Conservation (phyloP, 2,888 invertebrate species). For the Brenthis daphne region DNA sequence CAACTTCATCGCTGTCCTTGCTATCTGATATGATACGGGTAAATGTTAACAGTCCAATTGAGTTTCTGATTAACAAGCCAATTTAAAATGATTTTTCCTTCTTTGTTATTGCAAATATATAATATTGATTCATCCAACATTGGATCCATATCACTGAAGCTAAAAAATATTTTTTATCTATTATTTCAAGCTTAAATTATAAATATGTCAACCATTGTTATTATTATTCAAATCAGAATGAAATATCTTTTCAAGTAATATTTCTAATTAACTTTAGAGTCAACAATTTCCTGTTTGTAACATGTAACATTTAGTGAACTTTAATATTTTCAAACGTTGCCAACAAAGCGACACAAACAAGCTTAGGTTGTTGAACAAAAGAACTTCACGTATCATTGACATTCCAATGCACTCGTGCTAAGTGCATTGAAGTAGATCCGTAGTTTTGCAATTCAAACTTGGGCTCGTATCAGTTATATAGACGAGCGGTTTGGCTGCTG, state of each 20-base stretch:
- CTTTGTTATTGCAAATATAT: not conserved
- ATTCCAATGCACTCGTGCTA: constrained; percentile 41
- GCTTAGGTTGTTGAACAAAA: constrained; percentile 32
- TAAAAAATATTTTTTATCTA: no score
- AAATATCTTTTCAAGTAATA: no score
- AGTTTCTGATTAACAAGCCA: constrained; percentile 17
- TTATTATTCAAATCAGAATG: no score
- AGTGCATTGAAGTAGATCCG: constrained; percentile 41
- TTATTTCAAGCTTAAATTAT: no score
- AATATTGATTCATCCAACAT: not conserved
- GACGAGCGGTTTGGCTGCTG: constrained; percentile 55
- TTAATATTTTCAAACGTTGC: not conserved
- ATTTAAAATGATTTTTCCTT: not conserved
- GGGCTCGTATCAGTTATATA: constrained; percentile 72
- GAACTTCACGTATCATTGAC: constrained; percentile 45
- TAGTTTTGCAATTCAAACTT: constrained; percentile 78
- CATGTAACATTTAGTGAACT: no score
- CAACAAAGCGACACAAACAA: constrained; percentile 25
- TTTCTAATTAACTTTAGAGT: no score
- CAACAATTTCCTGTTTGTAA: no score
- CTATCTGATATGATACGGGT: constrained; percentile 30
- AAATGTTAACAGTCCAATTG: constrained; percentile 30
- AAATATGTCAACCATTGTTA: no score
- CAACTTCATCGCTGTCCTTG: constrained; percentile 37
- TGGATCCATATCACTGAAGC: not conserved